phyloP scores from a whole-genome alignment of 2,113 vertebrate species.

The Daphoenositta chrysoptera region DNA sequence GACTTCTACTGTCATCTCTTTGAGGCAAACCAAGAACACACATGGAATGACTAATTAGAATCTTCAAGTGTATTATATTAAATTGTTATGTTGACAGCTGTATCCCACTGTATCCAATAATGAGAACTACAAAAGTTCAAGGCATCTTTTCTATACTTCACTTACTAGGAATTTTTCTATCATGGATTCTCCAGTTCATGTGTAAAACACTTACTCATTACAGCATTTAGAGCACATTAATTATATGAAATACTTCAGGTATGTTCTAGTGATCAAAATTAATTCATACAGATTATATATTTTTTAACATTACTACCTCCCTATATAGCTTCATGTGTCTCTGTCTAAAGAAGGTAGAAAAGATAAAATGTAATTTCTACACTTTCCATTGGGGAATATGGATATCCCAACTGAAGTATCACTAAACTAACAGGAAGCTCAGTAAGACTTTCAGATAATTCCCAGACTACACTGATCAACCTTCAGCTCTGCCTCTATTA shows the following conservation, averaged over 20 bases:
- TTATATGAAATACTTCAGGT: not conserved
- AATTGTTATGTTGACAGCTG: not conserved
- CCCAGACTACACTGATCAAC: not conserved
- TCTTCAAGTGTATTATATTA: not conserved
- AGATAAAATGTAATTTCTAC: not conserved
- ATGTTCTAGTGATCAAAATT: not conserved
- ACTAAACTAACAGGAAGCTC: not conserved
- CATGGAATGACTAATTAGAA: not conserved
- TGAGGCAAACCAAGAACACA: not conserved
- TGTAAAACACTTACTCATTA: not conserved
- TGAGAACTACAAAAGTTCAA: not conserved
- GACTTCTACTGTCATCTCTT: not conserved
- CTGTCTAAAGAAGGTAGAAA: not conserved
- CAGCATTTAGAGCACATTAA: not conserved
- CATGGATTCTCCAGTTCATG: not conserved
- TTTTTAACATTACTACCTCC: not conserved
- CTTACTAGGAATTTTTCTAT: not conserved
- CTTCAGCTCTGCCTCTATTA: constrained; percentile 20
- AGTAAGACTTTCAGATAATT: not conserved
- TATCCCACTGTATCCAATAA: not conserved
- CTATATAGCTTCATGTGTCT: not conserved
- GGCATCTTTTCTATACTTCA: not conserved
- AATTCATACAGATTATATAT: not conserved
- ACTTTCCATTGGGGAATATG: not conserved
- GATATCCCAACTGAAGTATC: not conserved